Evolutionary conservation across 2,113 vertebrate genomes (phyloP).

Genomic region (Polyodon spathula): DNA sequence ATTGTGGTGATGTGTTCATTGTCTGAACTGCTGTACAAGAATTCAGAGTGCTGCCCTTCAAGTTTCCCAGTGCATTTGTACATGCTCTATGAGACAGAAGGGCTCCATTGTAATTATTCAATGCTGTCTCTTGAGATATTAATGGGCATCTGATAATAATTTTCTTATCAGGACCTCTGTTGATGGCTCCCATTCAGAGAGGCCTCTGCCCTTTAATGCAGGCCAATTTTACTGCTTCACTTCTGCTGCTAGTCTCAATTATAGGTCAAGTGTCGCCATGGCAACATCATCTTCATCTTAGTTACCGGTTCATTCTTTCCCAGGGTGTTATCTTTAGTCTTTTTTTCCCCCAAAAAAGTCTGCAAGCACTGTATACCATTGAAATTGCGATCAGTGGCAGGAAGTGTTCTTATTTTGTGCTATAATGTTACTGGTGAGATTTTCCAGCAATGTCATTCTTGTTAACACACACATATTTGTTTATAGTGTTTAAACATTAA

Average conservation of each 20-base stretch:
- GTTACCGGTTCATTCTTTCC: constrained; percentile 25
- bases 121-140: not conserved
- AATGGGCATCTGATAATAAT: constrained; percentile 55
- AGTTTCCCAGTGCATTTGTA: constrained; percentile 25
- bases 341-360: constrained; percentile 21
- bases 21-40: constrained; percentile 15
- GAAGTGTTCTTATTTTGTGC: too few species aligned
- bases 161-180: constrained; percentile 48
- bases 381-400: too few species aligned
- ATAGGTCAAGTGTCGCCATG: constrained; percentile 48
- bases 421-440: too few species aligned
- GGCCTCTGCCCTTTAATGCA: constrained; percentile 25
- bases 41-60: not conserved
- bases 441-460: too few species aligned
- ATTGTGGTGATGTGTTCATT: constrained; percentile 11
- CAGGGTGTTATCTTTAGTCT: constrained; percentile 23
- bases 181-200: constrained; percentile 44
- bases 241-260: constrained; percentile 42
- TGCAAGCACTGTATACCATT: too few species aligned
- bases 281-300: constrained; percentile 36
- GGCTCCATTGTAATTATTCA: constrained; percentile 20
- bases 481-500: too few species aligned
- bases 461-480: too few species aligned
- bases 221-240: constrained; percentile 36
- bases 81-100: constrained; percentile 31